A percentile compares a stretch with the other conserved stretches of the same genome.
phyloP scores from a whole-genome alignment of 2,888 invertebrate genomes.

The Clostera curtula region DNA sequence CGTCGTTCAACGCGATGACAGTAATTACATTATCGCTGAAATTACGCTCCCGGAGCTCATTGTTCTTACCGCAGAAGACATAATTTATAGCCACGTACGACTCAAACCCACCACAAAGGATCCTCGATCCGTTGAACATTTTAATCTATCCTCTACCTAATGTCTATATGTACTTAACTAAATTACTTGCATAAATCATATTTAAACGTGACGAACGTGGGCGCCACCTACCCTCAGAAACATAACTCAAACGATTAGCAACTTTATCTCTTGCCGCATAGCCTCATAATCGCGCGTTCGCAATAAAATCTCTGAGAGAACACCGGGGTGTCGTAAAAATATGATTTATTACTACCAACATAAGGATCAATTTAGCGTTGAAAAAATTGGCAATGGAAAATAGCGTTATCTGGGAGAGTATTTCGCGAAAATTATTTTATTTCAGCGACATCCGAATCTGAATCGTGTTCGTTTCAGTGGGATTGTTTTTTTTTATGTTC shows the following conservation, averaged over 20 bases:
- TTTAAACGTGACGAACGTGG: constrained; percentile 66
- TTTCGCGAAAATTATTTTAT: constrained; percentile 35
- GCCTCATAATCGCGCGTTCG: constrained; percentile 21
- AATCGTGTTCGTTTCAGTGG: constrained; percentile 13
- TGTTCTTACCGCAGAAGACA: constrained; percentile 22
- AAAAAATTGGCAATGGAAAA: constrained; percentile 14
- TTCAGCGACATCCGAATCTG: constrained; percentile 29
- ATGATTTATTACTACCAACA: constrained; percentile 24
- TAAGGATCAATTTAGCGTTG: constrained; percentile 28
- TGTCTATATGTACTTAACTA: constrained; percentile 70
- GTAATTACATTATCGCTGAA: constrained; percentile 14
- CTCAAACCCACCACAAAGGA: constrained; percentile 35
- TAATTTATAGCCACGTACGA: constrained; percentile 33
- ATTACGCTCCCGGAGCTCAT: constrained; percentile 16
- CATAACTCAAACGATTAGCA: constrained; percentile 26
- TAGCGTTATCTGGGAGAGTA: constrained; percentile 32
- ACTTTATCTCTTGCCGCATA: constrained; percentile 27
- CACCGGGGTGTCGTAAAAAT: constrained; percentile 23
- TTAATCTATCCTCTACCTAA: constrained; percentile 63
- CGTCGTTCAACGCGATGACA: too few relatives aligned
- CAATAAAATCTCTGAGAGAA: constrained; percentile 10
- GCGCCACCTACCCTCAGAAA: constrained; percentile 29
- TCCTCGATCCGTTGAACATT: constrained; percentile 47
- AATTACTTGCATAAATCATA: constrained; percentile 75
- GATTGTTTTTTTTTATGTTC: constrained; percentile 3